Percentiles rank a stretch among this genome's conserved stretches.
These are phyloP conservation scores for Drosophila leontia DNA, from an alignment of 1,140 invertebrate genomes.

Conservation along the genomic window DNA sequence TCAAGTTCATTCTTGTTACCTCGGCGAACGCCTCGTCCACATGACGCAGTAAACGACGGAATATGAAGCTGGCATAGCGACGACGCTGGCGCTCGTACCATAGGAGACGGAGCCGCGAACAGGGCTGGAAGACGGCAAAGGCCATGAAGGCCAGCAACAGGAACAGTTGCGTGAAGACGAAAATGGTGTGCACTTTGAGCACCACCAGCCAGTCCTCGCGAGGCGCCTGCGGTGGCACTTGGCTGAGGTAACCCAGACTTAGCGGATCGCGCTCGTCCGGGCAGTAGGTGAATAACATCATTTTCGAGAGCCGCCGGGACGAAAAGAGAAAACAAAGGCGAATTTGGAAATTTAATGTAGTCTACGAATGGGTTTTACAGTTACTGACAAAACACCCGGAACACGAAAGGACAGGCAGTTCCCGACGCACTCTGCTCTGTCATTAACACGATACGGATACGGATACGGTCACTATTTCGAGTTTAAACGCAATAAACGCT, in stretches of 20 bases:
- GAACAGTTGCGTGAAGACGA: constrained; percentile 37
- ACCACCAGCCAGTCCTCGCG: constrained; percentile 6
- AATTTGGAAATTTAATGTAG: constrained; percentile 34
- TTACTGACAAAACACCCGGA: not conserved
- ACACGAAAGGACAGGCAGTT: not conserved
- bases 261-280: not conserved
- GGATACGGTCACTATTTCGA: not conserved
- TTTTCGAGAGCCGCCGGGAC: not conserved
- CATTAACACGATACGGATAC: not conserved
- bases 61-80: constrained; percentile 53
- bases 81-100: constrained; percentile 39
- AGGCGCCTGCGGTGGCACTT: not conserved
- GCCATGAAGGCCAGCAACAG: constrained; percentile 42
- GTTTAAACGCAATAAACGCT: too few species aligned
- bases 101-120: constrained; percentile 27
- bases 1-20: not conserved
- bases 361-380: not conserved
- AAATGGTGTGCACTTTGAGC: constrained; percentile 27
- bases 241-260: not conserved
- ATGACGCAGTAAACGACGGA: constrained; percentile 48
- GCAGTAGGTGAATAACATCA: constrained; percentile 7
- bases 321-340: not conserved
- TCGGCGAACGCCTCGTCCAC: constrained; percentile 25
- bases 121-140: constrained; percentile 34
- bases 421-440: not conserved